Percentiles rank a stretch among this genome's conserved stretches.
Conservation (phyloP, 2,113 vertebrate species). For the Labrus mixtus region DNA sequence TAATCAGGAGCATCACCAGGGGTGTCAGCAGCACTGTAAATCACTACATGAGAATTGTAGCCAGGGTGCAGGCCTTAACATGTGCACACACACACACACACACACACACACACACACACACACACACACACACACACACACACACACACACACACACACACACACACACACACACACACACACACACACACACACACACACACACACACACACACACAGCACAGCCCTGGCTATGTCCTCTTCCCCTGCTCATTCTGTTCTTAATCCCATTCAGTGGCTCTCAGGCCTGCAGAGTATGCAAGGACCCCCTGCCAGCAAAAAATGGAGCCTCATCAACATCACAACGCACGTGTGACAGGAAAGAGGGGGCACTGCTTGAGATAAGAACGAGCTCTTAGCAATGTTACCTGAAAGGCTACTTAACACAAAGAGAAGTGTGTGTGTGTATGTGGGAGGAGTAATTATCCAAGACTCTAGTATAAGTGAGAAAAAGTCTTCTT, state of each 20-base stretch:
- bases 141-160: no score
- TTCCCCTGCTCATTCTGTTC: slow-evolving; percentile 44
- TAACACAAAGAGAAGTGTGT: neutral
- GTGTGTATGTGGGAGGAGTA: neutral
- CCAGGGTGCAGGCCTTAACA: slow-evolving; percentile 21
- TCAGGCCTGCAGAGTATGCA: slow-evolving; percentile 39
- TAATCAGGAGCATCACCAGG: slow-evolving; percentile 54
- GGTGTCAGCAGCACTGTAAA: slow-evolving; percentile 43
- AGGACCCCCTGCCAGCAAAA: slow-evolving; percentile 51
- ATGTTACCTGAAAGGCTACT: slow-evolving; percentile 3
- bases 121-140: no score
- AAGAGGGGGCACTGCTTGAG: slow-evolving; percentile 10
- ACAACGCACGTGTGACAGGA: slow-evolving; percentile 62
- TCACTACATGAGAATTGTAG: slow-evolving; percentile 42
- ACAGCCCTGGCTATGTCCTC: slow-evolving; percentile 19
- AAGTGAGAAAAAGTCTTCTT: neutral
- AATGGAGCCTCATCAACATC: slow-evolving; percentile 76
- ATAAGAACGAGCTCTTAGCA: slow-evolving; percentile 7
- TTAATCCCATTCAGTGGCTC: slow-evolving; percentile 56
- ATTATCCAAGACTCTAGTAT: no score
- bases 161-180: no score
- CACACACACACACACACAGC: no score
- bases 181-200: no score
- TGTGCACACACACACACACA: neutral
- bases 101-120: no score